Evolutionary conservation across 2,888 invertebrate species (phyloP), one percentile per base, ranked within the genome.

Genomic region (Apodemia hepburni): DNA sequence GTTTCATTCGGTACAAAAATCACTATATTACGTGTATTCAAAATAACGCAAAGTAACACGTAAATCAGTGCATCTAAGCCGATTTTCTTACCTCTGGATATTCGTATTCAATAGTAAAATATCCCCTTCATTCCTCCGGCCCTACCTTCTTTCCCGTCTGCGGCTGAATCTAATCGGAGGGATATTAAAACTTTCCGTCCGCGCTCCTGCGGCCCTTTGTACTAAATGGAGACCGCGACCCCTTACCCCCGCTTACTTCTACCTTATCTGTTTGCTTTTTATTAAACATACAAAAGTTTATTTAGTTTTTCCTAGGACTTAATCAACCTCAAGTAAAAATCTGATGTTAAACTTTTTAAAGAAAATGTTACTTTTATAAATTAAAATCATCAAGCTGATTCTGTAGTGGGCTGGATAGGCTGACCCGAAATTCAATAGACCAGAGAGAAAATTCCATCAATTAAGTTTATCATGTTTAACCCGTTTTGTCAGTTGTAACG

Each of bases 181-280:
- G 88, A 89, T 90, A 90, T 92, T 90, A 90, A 89, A 92, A 91
- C 83, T 87, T 90, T 87, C 81, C 80, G 79, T 79, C 80, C 79
- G 78, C 79, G 73, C 77, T 78, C 74, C 77, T 75, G 72, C 72
- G 71, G 75, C 79, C 82, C 82, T 86, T 87, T 84, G 80, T 85
- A 74, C 74, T 70, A 70, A 73, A 74, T 71, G 73, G 74, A 74
- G 76, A 65, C 68, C 75, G 75, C 75, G 75, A 71, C 77, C 78
- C 73, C 73, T 60, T 65, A 69, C 72, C 69, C 69, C 73, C 74
- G 71, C 61, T 12, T 33, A 33, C 33, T 33, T 33, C 66, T 68
- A 69, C 70, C 70, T 71, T 74, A 77, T 81, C 74, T 76, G 74
- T 75, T 78, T 78, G 71, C 71, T 69, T 71, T 70, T 76, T 76